A percentile compares a stretch with the other conserved stretches of the same genome.
Evolutionary conservation across 2,888 invertebrate genomes (phyloP).

Genomic region (Rhamphomyia laevipes): DNA sequence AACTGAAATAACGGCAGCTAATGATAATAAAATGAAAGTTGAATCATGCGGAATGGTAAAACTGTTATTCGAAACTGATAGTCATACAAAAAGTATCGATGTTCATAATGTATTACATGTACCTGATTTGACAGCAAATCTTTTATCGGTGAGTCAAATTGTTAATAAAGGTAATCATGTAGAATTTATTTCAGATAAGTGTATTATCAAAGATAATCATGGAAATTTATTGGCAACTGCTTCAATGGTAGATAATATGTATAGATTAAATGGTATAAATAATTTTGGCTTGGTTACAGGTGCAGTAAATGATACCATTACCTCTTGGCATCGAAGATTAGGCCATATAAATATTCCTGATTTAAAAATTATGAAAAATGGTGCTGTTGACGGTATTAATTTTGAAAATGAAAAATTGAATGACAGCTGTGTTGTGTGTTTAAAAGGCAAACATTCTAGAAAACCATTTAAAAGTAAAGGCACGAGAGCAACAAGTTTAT

Average conservation of each 20-base stretch:
- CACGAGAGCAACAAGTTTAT: slow-evolving; percentile 9
- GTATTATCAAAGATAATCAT: not conserved
- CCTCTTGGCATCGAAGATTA: slow-evolving; percentile 8
- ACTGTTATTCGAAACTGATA: too few relatives aligned
- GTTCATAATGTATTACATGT: too few relatives aligned
- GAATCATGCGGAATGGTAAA: too few relatives aligned
- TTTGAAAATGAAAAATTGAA: slow-evolving; percentile 8
- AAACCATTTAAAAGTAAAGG: slow-evolving; percentile 13
- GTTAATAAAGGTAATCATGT: slow-evolving; percentile 11
- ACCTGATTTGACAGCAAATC: too few relatives aligned
- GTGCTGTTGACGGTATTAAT: not conserved
- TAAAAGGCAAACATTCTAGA: slow-evolving; percentile 16
- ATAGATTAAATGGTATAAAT: slow-evolving; percentile 10
- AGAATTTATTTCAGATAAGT: not conserved
- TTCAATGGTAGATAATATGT: slow-evolving; percentile 7
- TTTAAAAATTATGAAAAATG: too few relatives aligned
- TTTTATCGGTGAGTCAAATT: too few relatives aligned
- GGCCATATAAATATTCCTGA: not conserved
- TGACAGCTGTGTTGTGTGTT: slow-evolving; percentile 16
- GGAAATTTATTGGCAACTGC: slow-evolving; percentile 5
- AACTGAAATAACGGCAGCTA: too few relatives aligned
- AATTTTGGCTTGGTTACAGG: slow-evolving; percentile 2
- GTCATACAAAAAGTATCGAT: too few relatives aligned
- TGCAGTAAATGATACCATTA: slow-evolving; percentile 13
- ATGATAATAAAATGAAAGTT: too few relatives aligned